Evolutionary conservation across 1,140 invertebrate genomes (phyloP).

Genomic region (Papilio polytes): DNA sequence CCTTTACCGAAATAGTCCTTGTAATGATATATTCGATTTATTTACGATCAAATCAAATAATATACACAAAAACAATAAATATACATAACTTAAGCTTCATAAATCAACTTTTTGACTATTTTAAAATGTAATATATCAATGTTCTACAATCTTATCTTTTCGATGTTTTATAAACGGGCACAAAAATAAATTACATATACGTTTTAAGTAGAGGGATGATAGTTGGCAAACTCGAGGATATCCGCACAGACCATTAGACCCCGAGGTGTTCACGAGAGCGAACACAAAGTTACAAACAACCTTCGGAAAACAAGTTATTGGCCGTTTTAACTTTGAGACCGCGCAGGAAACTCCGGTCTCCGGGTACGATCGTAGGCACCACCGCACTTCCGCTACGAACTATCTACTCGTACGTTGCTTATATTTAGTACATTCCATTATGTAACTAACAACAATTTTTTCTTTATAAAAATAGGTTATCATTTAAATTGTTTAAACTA

Average conservation of each 20-base stretch:
- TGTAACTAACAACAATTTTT: not conserved
- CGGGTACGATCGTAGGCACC: not conserved
- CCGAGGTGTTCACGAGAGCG: slow-evolving; percentile 12
- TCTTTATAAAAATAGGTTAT: not conserved
- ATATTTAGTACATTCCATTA: not conserved
- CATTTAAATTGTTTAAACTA: no score
- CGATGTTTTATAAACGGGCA: not conserved
- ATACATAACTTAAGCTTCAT: not conserved
- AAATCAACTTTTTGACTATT: not conserved
- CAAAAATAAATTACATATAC: not conserved
- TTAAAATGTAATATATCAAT: not conserved
- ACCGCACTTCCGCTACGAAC: not conserved
- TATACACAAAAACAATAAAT: no score
- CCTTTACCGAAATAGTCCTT: not conserved
- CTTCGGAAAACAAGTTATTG: slow-evolving; percentile 40
- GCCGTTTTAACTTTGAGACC: slow-evolving; percentile 38
- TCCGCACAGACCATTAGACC: slow-evolving; percentile 28
- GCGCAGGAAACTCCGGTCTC: slow-evolving; percentile 30
- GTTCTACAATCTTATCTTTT: not conserved
- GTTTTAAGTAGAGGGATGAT: no score
- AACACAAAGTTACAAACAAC: slow-evolving; percentile 38
- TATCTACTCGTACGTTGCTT: slow-evolving; percentile 1
- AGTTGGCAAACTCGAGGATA: slow-evolving; percentile 36
- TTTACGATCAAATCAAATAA: no score
- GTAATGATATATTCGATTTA: no score